These are phyloP conservation scores for Ceratotherium simum DNA, from an alignment of 2,113 vertebrate species.

Conservation along the genomic window DNA sequence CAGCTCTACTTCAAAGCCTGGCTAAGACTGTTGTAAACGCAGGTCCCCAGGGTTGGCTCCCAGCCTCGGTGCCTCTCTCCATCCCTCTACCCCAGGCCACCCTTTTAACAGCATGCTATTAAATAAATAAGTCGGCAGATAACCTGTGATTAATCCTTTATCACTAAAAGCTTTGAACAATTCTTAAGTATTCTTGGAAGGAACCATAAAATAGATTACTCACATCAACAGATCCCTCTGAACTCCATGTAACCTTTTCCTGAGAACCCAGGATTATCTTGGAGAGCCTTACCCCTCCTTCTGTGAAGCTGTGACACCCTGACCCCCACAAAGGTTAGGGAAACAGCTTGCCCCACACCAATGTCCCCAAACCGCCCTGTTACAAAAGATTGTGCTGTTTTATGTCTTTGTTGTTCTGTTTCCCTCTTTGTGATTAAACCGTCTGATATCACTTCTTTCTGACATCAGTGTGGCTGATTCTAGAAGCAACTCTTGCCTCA, in stretches of 20 bases:
- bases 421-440: not conserved
- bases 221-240: not conserved
- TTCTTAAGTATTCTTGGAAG: not conserved
- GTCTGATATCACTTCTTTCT: not conserved
- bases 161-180: not conserved
- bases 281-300: rapidly evolving
- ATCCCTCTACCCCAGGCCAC: rapidly evolving
- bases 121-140: not conserved
- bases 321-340: not conserved
- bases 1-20: rapidly evolving
- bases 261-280: not conserved
- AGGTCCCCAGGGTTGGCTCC: not conserved
- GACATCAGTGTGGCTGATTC: not conserved
- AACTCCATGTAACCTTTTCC: not conserved
- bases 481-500: not conserved
- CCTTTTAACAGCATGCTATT: not conserved
- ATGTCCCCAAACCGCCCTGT: rapidly evolving
- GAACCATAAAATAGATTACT: not conserved
- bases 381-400: not conserved
- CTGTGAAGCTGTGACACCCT: not conserved
- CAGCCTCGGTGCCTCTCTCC: not conserved
- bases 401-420: rapidly evolving
- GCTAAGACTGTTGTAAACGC: rapidly evolving
- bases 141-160: not conserved
- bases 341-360: rapidly evolving